Percentiles rank a stretch among this genome's conserved stretches.
These are phyloP conservation scores for Microcebus tavaratra DNA, from an alignment of 2,113 vertebrate genomes.

Conservation along the genomic window DNA sequence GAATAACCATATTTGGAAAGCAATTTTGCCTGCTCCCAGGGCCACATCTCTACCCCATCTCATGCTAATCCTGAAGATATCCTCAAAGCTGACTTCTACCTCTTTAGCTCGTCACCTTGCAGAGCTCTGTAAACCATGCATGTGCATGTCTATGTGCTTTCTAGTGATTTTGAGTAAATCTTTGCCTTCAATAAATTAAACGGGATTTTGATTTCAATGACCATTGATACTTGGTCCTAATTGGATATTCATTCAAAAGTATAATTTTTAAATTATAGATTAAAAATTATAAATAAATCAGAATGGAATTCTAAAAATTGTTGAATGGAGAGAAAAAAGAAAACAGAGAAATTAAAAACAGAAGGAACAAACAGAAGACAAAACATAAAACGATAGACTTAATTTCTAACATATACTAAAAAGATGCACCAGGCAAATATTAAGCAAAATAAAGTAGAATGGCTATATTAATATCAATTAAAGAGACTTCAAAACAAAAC, in stretches of 20 bases:
- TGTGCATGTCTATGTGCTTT: neutral
- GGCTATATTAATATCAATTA: neutral
- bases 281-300: neutral
- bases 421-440: neutral
- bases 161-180: neutral
- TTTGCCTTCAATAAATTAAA: slow-evolving; percentile 33
- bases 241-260: neutral
- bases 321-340: too few species aligned
- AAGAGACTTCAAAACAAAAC: neutral
- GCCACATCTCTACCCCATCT: neutral
- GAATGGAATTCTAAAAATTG: neutral
- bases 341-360: too few species aligned
- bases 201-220: neutral
- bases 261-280: neutral
- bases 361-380: neutral
- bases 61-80: neutral
- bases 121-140: neutral
- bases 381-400: neutral
- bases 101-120: neutral
- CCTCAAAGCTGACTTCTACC: neutral
- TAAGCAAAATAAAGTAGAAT: neutral
- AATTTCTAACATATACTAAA: neutral
- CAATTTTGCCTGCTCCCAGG: neutral
- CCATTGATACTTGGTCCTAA: neutral
- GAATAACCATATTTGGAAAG: neutral